Evolutionary conservation across 23 tunicate genomes (phyloP).

Genomic region (Oikopleura vanhoeffeni): DNA sequence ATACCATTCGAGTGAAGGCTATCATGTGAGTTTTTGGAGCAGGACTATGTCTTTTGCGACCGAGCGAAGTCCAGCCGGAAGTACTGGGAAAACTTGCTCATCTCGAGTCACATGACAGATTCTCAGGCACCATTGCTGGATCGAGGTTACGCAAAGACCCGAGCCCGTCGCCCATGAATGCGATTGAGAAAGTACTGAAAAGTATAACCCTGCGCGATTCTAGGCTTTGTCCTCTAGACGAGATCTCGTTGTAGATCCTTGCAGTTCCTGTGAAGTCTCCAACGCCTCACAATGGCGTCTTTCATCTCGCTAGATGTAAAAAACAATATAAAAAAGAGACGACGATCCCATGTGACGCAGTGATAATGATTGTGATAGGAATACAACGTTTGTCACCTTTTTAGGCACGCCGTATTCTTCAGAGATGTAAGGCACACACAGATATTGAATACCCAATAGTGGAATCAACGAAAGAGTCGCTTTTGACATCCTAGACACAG

Average conservation of each 20-base stretch:
- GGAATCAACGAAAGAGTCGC: constrained; percentile 42
- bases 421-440: constrained; percentile 19
- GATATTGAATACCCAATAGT: constrained; percentile 33
- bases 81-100: background rate
- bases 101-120: background rate
- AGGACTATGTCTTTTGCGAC: background rate
- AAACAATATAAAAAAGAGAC: constrained; percentile 1
- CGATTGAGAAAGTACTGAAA: too few relatives aligned
- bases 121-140: too few relatives aligned
- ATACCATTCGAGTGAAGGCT: background rate
- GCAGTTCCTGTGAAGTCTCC: background rate
- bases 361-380: background rate
- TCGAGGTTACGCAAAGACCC: too few relatives aligned
- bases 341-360: background rate
- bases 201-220: constrained; percentile 2
- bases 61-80: background rate
- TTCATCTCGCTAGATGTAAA: constrained; percentile 8
- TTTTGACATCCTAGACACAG: constrained; percentile 39
- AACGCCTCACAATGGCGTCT: background rate
- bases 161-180: too few relatives aligned
- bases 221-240: background rate
- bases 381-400: background rate
- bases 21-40: background rate
- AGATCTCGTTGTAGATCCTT: background rate
- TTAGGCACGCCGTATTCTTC: background rate